Evolutionary conservation across 2,797 vertebrate species (phyloP), one percentile per base, ranked within the genome.

Genomic region (Coregonus sp.): DNA sequence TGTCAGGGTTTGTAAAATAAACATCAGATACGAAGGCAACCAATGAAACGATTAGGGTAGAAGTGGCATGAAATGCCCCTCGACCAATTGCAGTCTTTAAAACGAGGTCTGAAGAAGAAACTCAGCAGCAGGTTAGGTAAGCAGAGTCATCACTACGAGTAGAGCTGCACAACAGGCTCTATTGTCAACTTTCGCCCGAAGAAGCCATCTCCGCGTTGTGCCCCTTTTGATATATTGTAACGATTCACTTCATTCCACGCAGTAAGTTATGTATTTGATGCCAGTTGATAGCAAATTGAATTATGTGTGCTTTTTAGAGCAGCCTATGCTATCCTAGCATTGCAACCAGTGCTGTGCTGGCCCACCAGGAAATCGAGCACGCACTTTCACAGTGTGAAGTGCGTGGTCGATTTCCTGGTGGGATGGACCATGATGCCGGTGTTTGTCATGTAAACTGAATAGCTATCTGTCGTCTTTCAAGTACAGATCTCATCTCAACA

Each of bases 21-120:
- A 96, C 94, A 95, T 93, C 94, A 95, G 95, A 95, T 92, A 89
- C 88, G 91, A 84, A 72, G 85, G 29, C 88, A 94, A 90, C 96
- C 96, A 98, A 97, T 97, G 86, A 92, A 84, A 90, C 83, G 73
- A 73, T 76, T 79, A 82, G 87, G 80, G 74, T 85, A 76, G 31
- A 89, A 92, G 89, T 94, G 92, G 91, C 94, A 96, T 94, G 93
- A 92, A 92, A 93, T 92, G 90, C 87, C 90, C 80, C 76, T 81
- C 87, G 87, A 87, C 94, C 95, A 94, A 92, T 93, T 86, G 90
- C 84, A 83, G 72, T 68, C 79, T 84, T 89, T 91, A 90, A 89
- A 89, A 72, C 65, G 47, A 77, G 67, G 68, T 75, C 75, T 18
- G 71, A 33, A 61, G 25, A 75, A 66, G 18, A 68, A 59, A 75